These are phyloP conservation scores for Cepaea hortensis DNA, from an alignment of 2,888 invertebrate species.

Conservation along the genomic window DNA sequence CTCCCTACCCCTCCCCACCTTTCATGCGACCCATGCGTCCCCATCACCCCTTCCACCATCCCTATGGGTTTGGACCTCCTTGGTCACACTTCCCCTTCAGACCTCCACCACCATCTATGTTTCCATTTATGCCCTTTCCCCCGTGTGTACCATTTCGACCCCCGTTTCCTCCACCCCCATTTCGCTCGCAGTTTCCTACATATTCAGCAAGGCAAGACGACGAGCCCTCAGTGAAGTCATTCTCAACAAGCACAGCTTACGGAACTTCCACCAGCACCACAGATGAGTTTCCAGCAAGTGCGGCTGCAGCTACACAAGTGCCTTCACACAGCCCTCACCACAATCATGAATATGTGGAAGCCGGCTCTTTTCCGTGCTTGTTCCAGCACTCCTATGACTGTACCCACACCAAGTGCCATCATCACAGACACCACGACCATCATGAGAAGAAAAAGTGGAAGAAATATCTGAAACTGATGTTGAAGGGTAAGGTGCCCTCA, in stretches of 20 bases:
- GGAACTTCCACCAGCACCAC: not conserved
- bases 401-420: not conserved
- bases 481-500: constrained; percentile 34
- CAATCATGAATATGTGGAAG: constrained; percentile 35
- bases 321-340: constrained; percentile 24
- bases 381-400: not conserved
- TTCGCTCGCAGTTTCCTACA: constrained; percentile 11
- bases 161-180: constrained; percentile 7
- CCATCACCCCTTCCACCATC: constrained; percentile 3
- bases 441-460: constrained; percentile 42
- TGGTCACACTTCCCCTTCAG: constrained; percentile 52
- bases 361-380: not conserved
- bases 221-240: constrained; percentile 1
- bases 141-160: constrained; percentile 3
- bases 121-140: constrained; percentile 30
- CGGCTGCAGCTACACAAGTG: not conserved
- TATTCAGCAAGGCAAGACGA: constrained; percentile 7
- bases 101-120: constrained; percentile 20
- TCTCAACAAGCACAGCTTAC: not conserved
- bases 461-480: constrained; percentile 43
- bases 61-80: constrained; percentile 40
- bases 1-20: constrained; percentile 30
- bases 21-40: constrained; percentile 8
- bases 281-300: not conserved
- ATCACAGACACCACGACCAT: constrained; percentile 11